Base-by-base conservation (phyloP, 2,888 invertebrate species). In the Heteromurus nitidus region DNA sequence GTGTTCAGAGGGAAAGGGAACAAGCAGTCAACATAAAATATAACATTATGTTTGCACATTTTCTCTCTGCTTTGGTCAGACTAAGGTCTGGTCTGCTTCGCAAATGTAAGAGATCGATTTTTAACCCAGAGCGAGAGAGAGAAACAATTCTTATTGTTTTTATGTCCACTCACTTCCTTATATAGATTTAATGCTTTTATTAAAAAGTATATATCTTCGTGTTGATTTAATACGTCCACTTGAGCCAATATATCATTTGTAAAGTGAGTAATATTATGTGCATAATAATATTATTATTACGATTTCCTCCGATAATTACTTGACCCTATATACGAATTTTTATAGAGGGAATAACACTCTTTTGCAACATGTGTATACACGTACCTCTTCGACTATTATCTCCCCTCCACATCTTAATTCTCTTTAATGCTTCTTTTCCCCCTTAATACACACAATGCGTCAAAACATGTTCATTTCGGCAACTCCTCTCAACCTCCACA, bases 291-390 rank as follows among this genome's bases (percentile, higher is more conserved):
- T 72, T 72, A 64, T 62, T 73, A n/a, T n/a, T n/a, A 74, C 55
- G 64, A 65, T 74, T 74, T 74, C 74, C 74, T 65, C 28, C 55
- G 55, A 65, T 65, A 74, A 65, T 65, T 74, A 74, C 74, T 30
- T 26, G 22, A 20, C 20, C 47, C 58, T 28, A 44, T 36, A 55
- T 30, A 30, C 24, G 31, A 50, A 26, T 26, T n/a, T n/a, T n/a
- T n/a, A n/a, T n/a, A n/a, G n/a, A n/a, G n/a, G n/a, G n/a, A n/a
- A n/a, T n/a, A n/a, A n/a, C n/a, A n/a, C n/a, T n/a, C n/a, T n/a
- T n/a, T n/a, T n/a, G n/a, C n/a, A n/a, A n/a, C n/a, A n/a, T n/a
- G n/a, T n/a, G n/a, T 65, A 44, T 24, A 1, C 36, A 36, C 13
- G 13, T 36, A 36, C 13, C 5, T 36, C 13, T 13, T 9, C 36